Evolutionary conservation across 2,113 vertebrate genomes (phyloP), one percentile per base, ranked within the genome.

Genomic region (Parus major): DNA sequence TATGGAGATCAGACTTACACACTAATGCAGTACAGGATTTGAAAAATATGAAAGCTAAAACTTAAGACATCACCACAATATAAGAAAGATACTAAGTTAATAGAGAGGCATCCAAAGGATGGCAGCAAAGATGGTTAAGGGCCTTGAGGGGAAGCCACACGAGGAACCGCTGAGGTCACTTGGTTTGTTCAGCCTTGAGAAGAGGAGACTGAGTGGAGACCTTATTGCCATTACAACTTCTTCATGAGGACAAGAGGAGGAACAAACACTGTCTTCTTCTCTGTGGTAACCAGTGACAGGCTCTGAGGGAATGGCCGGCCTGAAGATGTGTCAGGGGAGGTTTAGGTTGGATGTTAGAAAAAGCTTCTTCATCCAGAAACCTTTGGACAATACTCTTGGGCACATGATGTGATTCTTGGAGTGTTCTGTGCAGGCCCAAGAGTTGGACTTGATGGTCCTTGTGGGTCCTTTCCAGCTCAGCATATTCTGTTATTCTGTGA

Each of bases 71-170:
- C 35, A 17, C 15, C 20, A 23, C 9, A 19, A 29, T n/a, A 19
- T 28, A 29, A 60, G 19, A 59, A 33, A 47, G 44, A 17, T 9
- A 50, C 11, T 11, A n/a, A 28, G 8, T 21, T 41, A 18, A 13
- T 19, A 70, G 35, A 60, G 6, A 60, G 5, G 5, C 7, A 23
- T 60, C 19, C 19, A n/a, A 60, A 50, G 15, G 15, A 60, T 9
- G 5, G 19, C 5, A 28, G 19, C 9, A 49, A 50, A 41, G 24
- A 23, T 42, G 55, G 55, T 42, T 9, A 60, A 70, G 15, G 18
- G 35, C 12, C 15, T 42, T 23, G 44, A 70, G 15, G 24, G 12
- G 9, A n/a, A 70, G 12, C 7, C 0, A 0, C 15, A 50, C 23
- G 44, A 59, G 5, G 53, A 35, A 2, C 0, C 1, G 19, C 35